Evolutionary conservation across 2,797 vertebrate genomes (phyloP).

Genomic region (Mormyrops boulengeri): DNA sequence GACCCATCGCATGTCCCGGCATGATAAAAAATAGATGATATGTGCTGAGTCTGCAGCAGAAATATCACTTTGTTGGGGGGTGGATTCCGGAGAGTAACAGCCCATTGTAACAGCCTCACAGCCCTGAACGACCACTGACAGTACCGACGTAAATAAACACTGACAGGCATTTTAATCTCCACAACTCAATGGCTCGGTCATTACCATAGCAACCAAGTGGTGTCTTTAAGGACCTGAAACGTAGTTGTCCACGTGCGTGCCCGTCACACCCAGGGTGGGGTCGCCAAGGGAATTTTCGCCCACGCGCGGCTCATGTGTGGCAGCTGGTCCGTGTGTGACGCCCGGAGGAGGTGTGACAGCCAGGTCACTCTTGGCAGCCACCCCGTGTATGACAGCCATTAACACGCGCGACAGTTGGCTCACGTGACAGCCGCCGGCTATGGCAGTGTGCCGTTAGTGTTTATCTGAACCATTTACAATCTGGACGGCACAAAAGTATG

Average conservation of each 20-base stretch:
- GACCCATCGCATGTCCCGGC: background rate
- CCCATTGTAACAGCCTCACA: background rate
- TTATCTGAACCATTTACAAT: background rate
- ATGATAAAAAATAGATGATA: background rate
- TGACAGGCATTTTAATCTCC: background rate
- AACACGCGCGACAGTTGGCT: background rate
- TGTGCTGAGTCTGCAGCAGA: background rate
- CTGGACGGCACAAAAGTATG: background rate
- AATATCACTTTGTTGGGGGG: constrained; percentile 12
- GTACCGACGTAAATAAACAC: background rate
- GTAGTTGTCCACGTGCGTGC: background rate
- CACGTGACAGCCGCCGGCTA: background rate
- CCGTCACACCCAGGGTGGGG: background rate
- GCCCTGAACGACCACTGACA: background rate
- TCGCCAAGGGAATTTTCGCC: background rate
- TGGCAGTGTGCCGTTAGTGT: background rate
- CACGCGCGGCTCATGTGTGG: background rate
- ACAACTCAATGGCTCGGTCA: background rate
- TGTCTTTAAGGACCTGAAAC: background rate
- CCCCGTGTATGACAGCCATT: background rate
- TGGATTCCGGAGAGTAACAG: background rate
- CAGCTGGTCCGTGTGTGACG: background rate
- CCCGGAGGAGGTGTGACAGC: background rate
- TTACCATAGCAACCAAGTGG: background rate
- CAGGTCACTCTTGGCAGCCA: background rate